A percentile compares a stretch with the other conserved stretches of the same genome.
Evolutionary conservation across 2,113 vertebrate genomes (phyloP).

Genomic region (Scopus umbretta): DNA sequence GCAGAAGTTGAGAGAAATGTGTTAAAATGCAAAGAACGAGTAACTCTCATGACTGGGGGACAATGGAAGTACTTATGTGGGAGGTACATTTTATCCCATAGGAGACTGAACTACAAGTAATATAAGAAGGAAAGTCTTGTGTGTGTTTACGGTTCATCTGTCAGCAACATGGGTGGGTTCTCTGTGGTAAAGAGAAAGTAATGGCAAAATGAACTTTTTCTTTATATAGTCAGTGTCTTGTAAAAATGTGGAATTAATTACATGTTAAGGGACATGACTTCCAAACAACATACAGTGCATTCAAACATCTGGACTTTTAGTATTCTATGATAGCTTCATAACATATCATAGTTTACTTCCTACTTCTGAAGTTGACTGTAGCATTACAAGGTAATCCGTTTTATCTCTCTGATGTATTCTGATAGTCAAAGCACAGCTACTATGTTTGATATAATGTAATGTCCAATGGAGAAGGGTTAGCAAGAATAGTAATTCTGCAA

Average conservation of each 20-base stretch:
- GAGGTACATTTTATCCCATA: background rate
- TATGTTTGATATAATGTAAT: fast-evolving
- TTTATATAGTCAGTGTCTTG: background rate
- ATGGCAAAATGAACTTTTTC: background rate
- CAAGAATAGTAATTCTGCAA: background rate
- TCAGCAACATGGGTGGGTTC: background rate
- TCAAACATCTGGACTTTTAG: background rate
- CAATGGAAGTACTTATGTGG: fast-evolving
- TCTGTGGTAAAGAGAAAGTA: no score
- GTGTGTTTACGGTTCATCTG: background rate
- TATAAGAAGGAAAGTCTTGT: fast-evolving
- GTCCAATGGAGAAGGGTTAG: background rate
- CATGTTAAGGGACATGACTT: background rate
- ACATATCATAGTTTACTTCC: background rate
- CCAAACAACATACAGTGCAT: background rate
- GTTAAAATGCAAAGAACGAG: background rate
- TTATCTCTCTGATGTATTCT: background rate
- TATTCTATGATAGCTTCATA: background rate
- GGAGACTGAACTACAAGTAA: background rate
- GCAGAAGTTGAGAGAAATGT: background rate
- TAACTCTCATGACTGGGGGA: background rate
- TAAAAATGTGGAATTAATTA: background rate
- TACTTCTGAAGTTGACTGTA: no score
- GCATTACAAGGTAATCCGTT: background rate
- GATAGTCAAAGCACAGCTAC: background rate